Evolutionary conservation across 1,140 invertebrate genomes (phyloP).

Genomic region (Oscheius sp.): DNA sequence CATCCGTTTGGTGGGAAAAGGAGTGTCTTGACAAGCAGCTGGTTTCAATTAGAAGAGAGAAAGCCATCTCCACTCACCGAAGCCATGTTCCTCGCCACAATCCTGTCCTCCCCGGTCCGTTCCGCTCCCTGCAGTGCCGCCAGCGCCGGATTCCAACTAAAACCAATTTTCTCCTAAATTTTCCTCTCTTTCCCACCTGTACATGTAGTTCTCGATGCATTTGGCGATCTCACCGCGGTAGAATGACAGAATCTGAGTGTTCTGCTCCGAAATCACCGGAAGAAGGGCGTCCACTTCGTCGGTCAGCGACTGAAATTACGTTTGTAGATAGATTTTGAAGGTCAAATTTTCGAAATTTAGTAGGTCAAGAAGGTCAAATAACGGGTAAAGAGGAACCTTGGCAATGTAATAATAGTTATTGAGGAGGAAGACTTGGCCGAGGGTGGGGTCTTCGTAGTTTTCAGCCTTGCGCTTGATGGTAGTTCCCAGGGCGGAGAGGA

Average conservation of each 20-base stretch:
- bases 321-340: too few species aligned
- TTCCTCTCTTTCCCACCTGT: neutral
- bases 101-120: constrained; percentile 20
- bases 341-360: too few species aligned
- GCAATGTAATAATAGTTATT: constrained; percentile 43
- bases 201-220: constrained; percentile 17
- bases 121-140: neutral
- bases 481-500: constrained; percentile 36
- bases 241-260: constrained; percentile 34
- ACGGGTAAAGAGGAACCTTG: too few species aligned
- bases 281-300: constrained; percentile 27
- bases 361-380: too few species aligned
- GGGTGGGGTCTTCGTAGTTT: constrained; percentile 29
- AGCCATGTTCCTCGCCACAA: constrained; percentile 14
- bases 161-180: neutral
- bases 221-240: constrained; percentile 22
- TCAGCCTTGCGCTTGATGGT: constrained; percentile 24
- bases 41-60: neutral
- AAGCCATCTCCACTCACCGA: neutral
- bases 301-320: too few species aligned
- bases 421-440: constrained; percentile 31
- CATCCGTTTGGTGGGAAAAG: too few species aligned
- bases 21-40: too few species aligned
- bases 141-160: neutral
- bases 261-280: constrained; percentile 28